phyloP scores from a whole-genome alignment of 1,140 invertebrate genomes.

The Hydropsyche tenuis region DNA sequence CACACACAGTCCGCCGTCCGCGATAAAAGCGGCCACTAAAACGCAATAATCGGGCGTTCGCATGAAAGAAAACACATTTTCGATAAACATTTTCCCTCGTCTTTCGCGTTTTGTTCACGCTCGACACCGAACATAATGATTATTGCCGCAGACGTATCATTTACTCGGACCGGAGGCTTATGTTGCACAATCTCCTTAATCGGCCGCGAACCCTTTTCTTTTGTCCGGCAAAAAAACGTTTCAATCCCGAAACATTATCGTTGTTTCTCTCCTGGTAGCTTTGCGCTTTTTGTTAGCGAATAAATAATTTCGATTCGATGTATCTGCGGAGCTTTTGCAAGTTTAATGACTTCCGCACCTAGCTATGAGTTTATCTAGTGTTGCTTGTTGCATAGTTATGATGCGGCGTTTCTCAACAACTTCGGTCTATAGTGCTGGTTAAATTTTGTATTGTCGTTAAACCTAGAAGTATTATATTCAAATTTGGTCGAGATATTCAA shows the following conservation, averaged over 20 bases:
- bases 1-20: too few relatives aligned
- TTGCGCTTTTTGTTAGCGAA: background rate
- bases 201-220: conserved; percentile 8
- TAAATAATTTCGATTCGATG: background rate
- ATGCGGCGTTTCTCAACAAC: too few relatives aligned
- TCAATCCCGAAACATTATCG: background rate
- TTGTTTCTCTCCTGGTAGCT: background rate
- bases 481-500: too few relatives aligned
- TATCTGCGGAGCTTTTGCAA: background rate
- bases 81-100: conserved; percentile 4
- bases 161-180: background rate
- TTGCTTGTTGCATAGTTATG: too few relatives aligned
- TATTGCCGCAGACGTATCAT: conserved; percentile 18
- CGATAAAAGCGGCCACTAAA: conserved; percentile 1
- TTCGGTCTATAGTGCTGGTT: too few relatives aligned
- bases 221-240: conserved; percentile 3
- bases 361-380: too few relatives aligned
- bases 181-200: conserved; percentile 14
- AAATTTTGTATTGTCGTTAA: too few relatives aligned
- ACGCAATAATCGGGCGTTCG: background rate
- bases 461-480: too few relatives aligned
- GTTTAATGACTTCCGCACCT: conserved; percentile 6
- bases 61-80: conserved; percentile 20
- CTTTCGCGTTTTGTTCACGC: background rate
- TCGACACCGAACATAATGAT: conserved; percentile 13